Percentiles rank a stretch among this genome's conserved stretches.
phyloP scores from a whole-genome alignment of 1,140 invertebrate species.

The Halesus radiatus region DNA sequence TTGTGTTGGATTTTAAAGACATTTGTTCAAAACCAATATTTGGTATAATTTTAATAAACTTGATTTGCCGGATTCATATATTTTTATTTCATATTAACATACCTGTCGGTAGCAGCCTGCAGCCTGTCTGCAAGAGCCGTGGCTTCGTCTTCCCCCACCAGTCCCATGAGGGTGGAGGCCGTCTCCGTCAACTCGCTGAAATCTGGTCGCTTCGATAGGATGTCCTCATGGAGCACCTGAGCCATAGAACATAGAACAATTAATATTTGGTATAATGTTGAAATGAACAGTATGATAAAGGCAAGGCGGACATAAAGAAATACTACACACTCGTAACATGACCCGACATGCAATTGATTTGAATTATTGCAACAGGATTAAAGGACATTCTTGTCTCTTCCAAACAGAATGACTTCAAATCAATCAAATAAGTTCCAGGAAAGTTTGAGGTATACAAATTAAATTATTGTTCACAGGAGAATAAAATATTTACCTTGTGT shows the following conservation, averaged over 20 bases:
- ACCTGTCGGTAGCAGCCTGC: slow-evolving; percentile 85
- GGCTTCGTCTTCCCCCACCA: slow-evolving; percentile 95
- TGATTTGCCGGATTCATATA: slow-evolving; percentile 9
- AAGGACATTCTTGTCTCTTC: too few relatives aligned
- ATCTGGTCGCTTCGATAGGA: slow-evolving; percentile 86
- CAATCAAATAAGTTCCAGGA: background rate
- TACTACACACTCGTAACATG: too few relatives aligned
- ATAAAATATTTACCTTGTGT: slow-evolving; percentile 73
- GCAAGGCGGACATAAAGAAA: background rate
- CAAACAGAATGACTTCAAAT: too few relatives aligned
- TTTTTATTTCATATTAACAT: background rate
- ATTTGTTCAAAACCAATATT: too few relatives aligned
- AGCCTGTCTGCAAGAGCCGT: slow-evolving; percentile 86
- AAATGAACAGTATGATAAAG: too few relatives aligned
- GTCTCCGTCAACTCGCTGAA: slow-evolving; percentile 92
- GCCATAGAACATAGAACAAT: too few relatives aligned
- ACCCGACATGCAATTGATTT: too few relatives aligned
- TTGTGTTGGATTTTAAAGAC: too few relatives aligned
- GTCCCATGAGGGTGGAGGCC: slow-evolving; percentile 86
- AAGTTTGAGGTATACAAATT: slow-evolving; percentile 40
- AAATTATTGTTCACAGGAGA: too few relatives aligned
- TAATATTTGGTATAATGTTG: too few relatives aligned
- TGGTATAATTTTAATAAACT: too few relatives aligned
- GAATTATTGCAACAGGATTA: too few relatives aligned
- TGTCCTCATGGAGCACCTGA: slow-evolving; percentile 86